Percentiles rank a stretch among this genome's conserved stretches.
Evolutionary conservation across 2,797 vertebrate species (phyloP).

Genomic region (Hyperoplus immaculatus): DNA sequence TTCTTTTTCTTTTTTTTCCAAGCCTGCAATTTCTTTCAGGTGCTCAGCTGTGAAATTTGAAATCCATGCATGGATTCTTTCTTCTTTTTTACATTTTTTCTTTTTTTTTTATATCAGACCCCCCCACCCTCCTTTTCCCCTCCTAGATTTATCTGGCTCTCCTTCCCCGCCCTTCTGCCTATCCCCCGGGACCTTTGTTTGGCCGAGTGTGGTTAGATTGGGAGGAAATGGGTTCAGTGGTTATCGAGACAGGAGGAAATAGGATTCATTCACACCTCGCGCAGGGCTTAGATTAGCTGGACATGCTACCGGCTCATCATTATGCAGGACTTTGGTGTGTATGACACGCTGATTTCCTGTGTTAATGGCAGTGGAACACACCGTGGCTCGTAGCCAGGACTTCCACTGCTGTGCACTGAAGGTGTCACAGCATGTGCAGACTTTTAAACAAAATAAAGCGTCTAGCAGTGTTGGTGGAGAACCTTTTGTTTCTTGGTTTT

Average conservation of each 20-base stretch:
- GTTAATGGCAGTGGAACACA: constrained; percentile 55
- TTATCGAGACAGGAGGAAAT: constrained; percentile 80
- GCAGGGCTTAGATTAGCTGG: constrained; percentile 68
- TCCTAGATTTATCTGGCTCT: constrained; percentile 32
- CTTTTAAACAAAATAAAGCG: constrained; percentile 8
- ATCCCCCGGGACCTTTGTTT: constrained; percentile 76
- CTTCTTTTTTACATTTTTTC: constrained; percentile 59
- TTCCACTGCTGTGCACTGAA: constrained; percentile 22
- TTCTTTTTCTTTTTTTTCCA: constrained; percentile 70
- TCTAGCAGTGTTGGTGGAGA: constrained; percentile 38
- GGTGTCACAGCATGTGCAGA: constrained; percentile 34
- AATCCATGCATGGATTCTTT: constrained; percentile 85
- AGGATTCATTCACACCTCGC: constrained; percentile 83
- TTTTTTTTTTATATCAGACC: constrained; percentile 46
- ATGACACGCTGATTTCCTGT: constrained; percentile 53
- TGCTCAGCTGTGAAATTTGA: constrained; percentile 90
- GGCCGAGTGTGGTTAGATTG: constrained; percentile 68
- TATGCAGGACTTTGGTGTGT: constrained; percentile 52
- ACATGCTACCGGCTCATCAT: constrained; percentile 64
- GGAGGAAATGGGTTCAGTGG: constrained; percentile 83
- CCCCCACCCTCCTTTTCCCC: constrained; percentile 15
- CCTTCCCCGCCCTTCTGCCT: constrained; percentile 19
- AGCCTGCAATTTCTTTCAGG: constrained; percentile 83
- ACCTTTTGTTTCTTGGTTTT: constrained; percentile 67
- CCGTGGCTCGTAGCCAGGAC: constrained; percentile 40